phyloP scores from a whole-genome alignment of 2,797 vertebrate genomes.

The Aulostomus chinensis region DNA sequence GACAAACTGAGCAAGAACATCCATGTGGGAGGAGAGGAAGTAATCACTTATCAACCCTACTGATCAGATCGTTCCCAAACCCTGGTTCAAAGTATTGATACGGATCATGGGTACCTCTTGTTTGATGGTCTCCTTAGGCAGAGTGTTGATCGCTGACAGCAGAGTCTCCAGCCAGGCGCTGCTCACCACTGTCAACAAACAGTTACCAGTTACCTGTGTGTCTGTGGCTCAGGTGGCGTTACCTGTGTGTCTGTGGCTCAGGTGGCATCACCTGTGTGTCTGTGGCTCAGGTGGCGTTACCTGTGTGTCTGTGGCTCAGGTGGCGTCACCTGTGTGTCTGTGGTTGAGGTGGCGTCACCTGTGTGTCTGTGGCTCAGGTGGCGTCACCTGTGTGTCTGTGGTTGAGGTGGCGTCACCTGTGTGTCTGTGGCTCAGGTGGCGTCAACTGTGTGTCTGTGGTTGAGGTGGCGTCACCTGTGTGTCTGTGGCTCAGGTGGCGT shows the following conservation, averaged over 20 bases:
- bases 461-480: conserved; percentile 79
- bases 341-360: conserved; percentile 70
- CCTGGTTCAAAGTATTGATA: neutral
- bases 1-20: neutral
- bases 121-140: conserved; percentile 92
- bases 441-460: conserved; percentile 91
- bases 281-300: conserved; percentile 91
- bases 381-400: neutral
- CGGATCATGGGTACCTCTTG: conserved; percentile 84
- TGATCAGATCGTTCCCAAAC: too few relatives aligned
- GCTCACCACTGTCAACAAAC: conserved; percentile 84
- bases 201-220: neutral
- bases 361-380: conserved; percentile 91
- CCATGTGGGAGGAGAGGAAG: too few relatives aligned
- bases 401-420: conserved; percentile 4
- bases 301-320: neutral
- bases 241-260: neutral
- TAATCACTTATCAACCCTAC: too few relatives aligned
- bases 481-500: neutral
- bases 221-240: neutral
- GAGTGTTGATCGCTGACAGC: conserved; percentile 87
- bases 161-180: conserved; percentile 94
- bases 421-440: neutral
- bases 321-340: conserved; percentile 1
- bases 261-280: conserved; percentile 84